Evolutionary conservation across 2,888 invertebrate genomes (phyloP).

Genomic region (Chelonus formosanus): DNA sequence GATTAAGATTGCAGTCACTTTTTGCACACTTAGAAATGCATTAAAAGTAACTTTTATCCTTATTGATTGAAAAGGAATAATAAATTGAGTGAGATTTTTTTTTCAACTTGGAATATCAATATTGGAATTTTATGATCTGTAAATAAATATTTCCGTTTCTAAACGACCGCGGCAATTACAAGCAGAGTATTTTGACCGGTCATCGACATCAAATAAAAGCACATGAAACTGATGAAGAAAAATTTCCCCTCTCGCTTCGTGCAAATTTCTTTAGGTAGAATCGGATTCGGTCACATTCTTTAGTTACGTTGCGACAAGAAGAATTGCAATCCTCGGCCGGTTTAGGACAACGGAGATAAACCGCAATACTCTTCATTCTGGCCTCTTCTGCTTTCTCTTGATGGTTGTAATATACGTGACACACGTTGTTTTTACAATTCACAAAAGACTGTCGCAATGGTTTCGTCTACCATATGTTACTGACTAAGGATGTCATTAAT

Average conservation of each 20-base stretch:
- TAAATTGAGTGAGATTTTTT: too few relatives aligned
- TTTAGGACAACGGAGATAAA: conserved; percentile 24
- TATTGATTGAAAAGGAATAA: too few relatives aligned
- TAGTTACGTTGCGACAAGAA: conserved; percentile 26
- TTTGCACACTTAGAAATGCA: too few relatives aligned
- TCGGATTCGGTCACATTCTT: conserved; percentile 29
- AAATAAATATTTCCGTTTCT: too few relatives aligned
- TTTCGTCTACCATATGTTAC: conserved; percentile 26
- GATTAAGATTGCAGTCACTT: too few relatives aligned
- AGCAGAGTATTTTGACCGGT: conserved; percentile 1
- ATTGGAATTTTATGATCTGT: too few relatives aligned
- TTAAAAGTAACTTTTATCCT: too few relatives aligned
- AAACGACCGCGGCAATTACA: too few relatives aligned
- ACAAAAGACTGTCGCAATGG: conserved; percentile 12
- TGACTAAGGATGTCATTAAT: conserved; percentile 2
- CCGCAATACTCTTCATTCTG: conserved; percentile 16
- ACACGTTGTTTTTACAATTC: conserved; percentile 28
- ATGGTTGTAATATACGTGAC: conserved; percentile 25
- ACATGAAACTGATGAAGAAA: conserved; percentile 3
- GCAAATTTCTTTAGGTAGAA: conserved; percentile 24
- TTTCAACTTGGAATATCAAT: too few relatives aligned
- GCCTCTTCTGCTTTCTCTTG: background rate
- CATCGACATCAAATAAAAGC: conserved; percentile 13
- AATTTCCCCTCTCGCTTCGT: conserved; percentile 13
- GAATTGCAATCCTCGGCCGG: conserved; percentile 26